Base-by-base conservation (phyloP, 2,888 invertebrate genomes). In the Cephus pygmeus region DNA sequence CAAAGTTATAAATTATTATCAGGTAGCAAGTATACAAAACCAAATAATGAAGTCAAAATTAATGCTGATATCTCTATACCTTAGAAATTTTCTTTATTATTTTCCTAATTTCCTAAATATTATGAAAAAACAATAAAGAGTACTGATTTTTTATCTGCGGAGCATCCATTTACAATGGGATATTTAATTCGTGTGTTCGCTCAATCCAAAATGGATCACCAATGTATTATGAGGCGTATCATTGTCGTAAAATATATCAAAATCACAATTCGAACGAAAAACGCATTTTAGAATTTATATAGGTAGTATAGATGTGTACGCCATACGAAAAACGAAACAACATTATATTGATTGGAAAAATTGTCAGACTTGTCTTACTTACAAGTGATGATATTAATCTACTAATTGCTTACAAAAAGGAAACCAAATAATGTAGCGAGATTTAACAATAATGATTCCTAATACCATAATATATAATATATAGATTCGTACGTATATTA, bases 31-130 rank as follows among this genome's bases (percentile, higher is more conserved):
- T 35, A 74, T 74, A 31, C 71, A 69, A 33, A 69, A 77, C 77
- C 75, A 77, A 77, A 77, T 75, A 35, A 56, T 75, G 15, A 71
- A 75, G 75, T 77, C 36, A 31, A 23, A 68, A 69, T 40, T 77
- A 76, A 34, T 73, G 71, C 23, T 77, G 33, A 75, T 75, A 75
- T 40, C 73, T 73, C 71, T 34, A 30, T 56, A 3, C 40, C 15
- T 69, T 31, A 71, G 31, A 4, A 77, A 34, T 40, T 40, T 34
- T 9, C 23, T 0, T 56, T 56, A 56, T 56, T 23, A 34, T 69
- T 40, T 34, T 9, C 23, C 0, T 56, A 23, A 56, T 23, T 23
- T 56, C 56, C 56, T 23, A 6, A 23, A 1, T 23, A 23, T 23
- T 56, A 9, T 56, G 23, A 23, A 56, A 23, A 15, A 56, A 56